A percentile compares a stretch with the other conserved stretches of the same genome.
Conservation (phyloP, 2,797 vertebrate genomes). For the Hephaestus fuliginosus region DNA sequence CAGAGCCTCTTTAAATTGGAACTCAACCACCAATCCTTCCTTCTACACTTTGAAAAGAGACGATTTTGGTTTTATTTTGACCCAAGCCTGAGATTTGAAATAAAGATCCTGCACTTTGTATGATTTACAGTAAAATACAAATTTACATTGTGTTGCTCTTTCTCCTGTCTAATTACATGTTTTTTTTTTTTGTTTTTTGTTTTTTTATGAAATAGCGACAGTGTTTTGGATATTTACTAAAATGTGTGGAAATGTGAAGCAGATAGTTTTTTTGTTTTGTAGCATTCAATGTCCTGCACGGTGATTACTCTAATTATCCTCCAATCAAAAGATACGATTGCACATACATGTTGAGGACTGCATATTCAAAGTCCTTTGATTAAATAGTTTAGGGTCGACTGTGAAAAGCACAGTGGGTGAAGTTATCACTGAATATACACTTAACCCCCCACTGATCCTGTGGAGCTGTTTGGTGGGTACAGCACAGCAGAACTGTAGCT, state of each 20-base stretch:
- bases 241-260: background rate
- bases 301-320: background rate
- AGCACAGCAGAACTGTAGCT: background rate
- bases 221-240: background rate
- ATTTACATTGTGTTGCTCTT: background rate
- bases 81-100: background rate
- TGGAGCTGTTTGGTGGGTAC: background rate
- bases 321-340: background rate
- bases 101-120: background rate
- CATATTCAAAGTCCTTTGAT: background rate
- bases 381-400: background rate
- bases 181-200: background rate
- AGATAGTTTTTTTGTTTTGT: too few relatives aligned
- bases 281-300: background rate
- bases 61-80: background rate
- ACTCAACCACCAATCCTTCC: conserved; percentile 16
- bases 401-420: too few relatives aligned
- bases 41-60: background rate
- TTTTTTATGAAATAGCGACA: background rate
- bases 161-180: background rate
- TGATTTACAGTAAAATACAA: background rate
- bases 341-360: background rate
- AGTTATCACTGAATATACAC: background rate
- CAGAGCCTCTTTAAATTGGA: background rate
- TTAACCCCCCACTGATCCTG: background rate